Base-by-base conservation (phyloP, 2,797 vertebrate species). In the Phataginus tetradactyla region DNA sequence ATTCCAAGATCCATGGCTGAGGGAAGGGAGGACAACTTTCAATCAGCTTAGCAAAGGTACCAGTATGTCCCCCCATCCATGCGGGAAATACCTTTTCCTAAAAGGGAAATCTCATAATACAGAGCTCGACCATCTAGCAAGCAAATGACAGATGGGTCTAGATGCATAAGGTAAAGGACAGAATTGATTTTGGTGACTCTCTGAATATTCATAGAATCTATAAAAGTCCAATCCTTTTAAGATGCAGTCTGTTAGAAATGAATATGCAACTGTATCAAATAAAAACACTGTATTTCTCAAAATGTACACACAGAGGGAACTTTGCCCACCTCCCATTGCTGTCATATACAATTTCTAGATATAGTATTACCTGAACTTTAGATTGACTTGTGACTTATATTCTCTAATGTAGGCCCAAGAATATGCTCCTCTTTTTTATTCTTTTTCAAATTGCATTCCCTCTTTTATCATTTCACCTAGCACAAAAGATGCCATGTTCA, bases 181-280 rank as follows among this genome's bases (percentile, higher is more conserved):
- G 78, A 91, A 91, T 77, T 91, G 68, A 86, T 96, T 97, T 93
- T 95, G 94, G 89, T 91, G 91, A 97, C 92, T 97, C 78, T 95
- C 83, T 97, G 96, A 98, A 98, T 97, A 98, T 97, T 98, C 97
- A 98, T 86, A 96, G 72, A 95, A 69, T 97, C 97, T 97, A 96
- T 97, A 96, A 98, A 98, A 94, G 96, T 87, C 10, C 80, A 80
- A 95, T 77, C 42, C 86, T 98, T 95, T 96, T 83, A 96, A 90
- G 64, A 95, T 90, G 59, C 86, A 94, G 81, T 93, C 97, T 97
- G 93, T 90, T 97, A 87, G 93, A 96, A 92, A 93, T 94, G 96
- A 98, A 97, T 83, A 91, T 96, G 89, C 14, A 64, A 96, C 93
- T 96, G 49, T 80, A 96, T 89, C 94, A 96, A 96, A 97, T 96